phyloP scores from a whole-genome alignment of 2,113 vertebrate genomes.

The Chaetodon auriga region DNA sequence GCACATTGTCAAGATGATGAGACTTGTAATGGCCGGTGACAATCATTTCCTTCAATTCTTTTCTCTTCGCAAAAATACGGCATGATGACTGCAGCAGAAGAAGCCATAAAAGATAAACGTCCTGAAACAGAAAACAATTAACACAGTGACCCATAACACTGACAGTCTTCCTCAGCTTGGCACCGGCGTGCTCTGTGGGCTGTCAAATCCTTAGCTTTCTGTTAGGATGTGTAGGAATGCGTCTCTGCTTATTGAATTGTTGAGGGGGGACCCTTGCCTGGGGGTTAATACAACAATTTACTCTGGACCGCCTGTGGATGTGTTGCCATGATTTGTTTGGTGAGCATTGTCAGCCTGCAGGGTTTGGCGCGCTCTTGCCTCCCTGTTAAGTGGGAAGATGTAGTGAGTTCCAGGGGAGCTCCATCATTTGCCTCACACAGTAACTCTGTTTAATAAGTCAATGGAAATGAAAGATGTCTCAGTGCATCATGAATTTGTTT shows the following conservation, averaged over 20 bases:
- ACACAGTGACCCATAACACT: slow-evolving; percentile 68
- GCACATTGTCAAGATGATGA: slow-evolving; percentile 26
- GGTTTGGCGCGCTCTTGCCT: slow-evolving; percentile 68
- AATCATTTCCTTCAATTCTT: slow-evolving; percentile 54
- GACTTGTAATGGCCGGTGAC: slow-evolving; percentile 15
- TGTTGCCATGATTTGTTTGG: slow-evolving; percentile 83
- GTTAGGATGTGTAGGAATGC: slow-evolving; percentile 76
- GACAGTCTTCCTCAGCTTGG: slow-evolving; percentile 49
- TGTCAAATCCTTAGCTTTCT: slow-evolving; percentile 67
- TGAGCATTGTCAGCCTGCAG: slow-evolving; percentile 79
- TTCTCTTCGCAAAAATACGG: slow-evolving; percentile 37
- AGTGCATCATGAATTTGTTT: slow-evolving; percentile 67
- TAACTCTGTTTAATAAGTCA: slow-evolving; percentile 77
- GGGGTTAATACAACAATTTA: slow-evolving; percentile 85
- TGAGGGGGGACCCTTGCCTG: slow-evolving; percentile 77
- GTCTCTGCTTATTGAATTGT: slow-evolving; percentile 80
- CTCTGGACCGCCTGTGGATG: slow-evolving; percentile 82
- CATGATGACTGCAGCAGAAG: slow-evolving; percentile 39
- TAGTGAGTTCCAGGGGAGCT: slow-evolving; percentile 76
- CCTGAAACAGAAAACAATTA: slow-evolving; percentile 73
- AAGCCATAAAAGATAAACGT: slow-evolving; percentile 58
- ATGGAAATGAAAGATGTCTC: slow-evolving; percentile 71
- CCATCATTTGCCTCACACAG: slow-evolving; percentile 73
- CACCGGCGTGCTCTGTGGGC: slow-evolving; percentile 41
- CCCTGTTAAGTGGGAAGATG: slow-evolving; percentile 78